These are phyloP conservation scores for Temnothorax rugatulus DNA, from an alignment of 2,888 invertebrate species.

Conservation along the genomic window DNA sequence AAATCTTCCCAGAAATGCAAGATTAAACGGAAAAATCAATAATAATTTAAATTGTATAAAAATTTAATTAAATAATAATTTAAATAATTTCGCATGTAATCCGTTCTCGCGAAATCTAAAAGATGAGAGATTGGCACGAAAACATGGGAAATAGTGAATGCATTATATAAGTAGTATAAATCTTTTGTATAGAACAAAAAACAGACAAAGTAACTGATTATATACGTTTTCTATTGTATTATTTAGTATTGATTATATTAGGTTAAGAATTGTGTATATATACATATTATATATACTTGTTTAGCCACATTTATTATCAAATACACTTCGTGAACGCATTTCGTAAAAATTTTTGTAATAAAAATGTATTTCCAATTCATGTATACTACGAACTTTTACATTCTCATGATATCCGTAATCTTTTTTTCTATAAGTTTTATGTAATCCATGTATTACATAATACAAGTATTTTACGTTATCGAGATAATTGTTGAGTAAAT, in stretches of 20 bases:
- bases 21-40: background rate
- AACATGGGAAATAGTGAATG: slow-evolving; percentile 25
- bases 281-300: slow-evolving; percentile 20
- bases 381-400: background rate
- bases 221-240: slow-evolving; percentile 38
- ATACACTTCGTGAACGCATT: slow-evolving; percentile 36
- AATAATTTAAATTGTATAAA: background rate
- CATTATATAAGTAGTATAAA: slow-evolving; percentile 10
- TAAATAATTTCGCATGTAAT: background rate
- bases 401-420: background rate
- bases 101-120: background rate
- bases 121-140: background rate
- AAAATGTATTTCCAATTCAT: slow-evolving; percentile 30
- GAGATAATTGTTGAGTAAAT: background rate
- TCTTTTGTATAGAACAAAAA: slow-evolving; percentile 38
- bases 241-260: slow-evolving; percentile 43
- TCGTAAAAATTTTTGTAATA: slow-evolving; percentile 32
- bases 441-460: background rate
- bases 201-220: background rate
- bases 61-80: background rate
- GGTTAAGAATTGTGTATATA: background rate
- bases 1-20: background rate
- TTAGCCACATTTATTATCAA: slow-evolving; percentile 51
- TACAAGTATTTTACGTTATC: background rate
- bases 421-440: slow-evolving; percentile 3